phyloP scores from a whole-genome alignment of 2,113 vertebrate species.

The Addax nasomaculatus region DNA sequence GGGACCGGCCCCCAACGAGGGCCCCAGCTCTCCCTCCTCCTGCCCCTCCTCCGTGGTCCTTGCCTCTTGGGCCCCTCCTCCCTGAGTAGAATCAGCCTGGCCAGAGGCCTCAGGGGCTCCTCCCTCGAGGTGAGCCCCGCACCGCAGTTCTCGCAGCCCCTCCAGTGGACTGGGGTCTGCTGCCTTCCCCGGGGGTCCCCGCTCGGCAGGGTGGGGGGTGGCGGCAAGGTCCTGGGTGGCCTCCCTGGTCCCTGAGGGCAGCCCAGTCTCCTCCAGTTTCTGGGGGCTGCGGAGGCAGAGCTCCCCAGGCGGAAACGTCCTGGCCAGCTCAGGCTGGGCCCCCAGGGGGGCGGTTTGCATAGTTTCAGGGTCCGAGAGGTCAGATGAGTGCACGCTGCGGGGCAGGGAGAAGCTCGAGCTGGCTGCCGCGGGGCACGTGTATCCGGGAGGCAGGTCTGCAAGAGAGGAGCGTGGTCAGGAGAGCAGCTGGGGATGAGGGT shows the following conservation, averaged over 20 bases:
- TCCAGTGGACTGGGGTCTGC: neutral
- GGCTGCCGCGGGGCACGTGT: constrained; percentile 82
- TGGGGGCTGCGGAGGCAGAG: constrained; percentile 35
- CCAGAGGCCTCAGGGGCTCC: constrained; percentile 25
- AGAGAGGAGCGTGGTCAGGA: fast-evolving
- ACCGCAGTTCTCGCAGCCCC: constrained; percentile 37
- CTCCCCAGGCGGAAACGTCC: constrained; percentile 74
- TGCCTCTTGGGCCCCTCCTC: constrained; percentile 53
- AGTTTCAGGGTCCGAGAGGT: constrained; percentile 88
- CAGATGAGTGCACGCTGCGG: constrained; percentile 83
- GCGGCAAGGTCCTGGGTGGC: constrained; percentile 31
- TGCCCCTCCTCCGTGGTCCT: neutral
- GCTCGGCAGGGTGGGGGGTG: constrained; percentile 60
- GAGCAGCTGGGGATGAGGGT: fast-evolving
- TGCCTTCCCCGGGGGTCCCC: constrained; percentile 44
- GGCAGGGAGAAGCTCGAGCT: constrained; percentile 84
- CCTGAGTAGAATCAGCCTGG: constrained; percentile 63
- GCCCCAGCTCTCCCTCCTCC: constrained; percentile 46
- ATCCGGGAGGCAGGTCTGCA: constrained; percentile 89
- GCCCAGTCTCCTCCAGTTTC: constrained; percentile 12
- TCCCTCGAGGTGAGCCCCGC: constrained; percentile 40
- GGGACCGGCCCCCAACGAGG: constrained; percentile 64
- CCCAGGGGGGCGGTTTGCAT: constrained; percentile 81
- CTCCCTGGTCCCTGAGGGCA: neutral
- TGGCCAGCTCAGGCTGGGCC: constrained; percentile 77